phyloP scores from a whole-genome alignment of 2,797 vertebrate genomes.

The Ibycter americanus region DNA sequence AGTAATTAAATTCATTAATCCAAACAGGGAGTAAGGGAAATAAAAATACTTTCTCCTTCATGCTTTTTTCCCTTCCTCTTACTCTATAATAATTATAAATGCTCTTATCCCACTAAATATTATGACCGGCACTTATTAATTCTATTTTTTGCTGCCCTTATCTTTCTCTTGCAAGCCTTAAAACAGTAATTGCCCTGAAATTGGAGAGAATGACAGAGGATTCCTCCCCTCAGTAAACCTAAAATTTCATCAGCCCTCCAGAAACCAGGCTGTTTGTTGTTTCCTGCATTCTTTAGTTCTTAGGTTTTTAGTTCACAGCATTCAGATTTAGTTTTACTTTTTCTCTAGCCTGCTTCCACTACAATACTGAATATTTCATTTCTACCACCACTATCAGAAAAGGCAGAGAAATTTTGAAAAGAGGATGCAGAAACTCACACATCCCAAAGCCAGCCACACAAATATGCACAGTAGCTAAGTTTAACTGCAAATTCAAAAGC shows the following conservation, averaged over 20 bases:
- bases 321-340: neutral
- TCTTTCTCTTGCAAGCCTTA: conserved; percentile 8
- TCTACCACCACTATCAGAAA: neutral
- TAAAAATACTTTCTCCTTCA: conserved; percentile 22
- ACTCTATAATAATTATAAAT: neutral
- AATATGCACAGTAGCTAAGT: neutral
- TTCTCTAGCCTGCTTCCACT: neutral
- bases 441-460: neutral
- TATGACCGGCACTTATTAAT: neutral
- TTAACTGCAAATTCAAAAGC: neutral
- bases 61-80: neutral
- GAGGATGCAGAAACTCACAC: neutral
- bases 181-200: neutral
- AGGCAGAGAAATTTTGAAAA: neutral
- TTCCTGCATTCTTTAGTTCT: neutral
- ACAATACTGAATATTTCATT: neutral
- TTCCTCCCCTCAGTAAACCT: neutral
- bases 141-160: neutral
- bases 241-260: neutral
- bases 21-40: conserved; percentile 28
- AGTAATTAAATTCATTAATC: conserved; percentile 54
- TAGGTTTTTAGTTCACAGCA: neutral
- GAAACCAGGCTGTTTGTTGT: neutral
- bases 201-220: neutral
- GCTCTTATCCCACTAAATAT: neutral